Percentiles rank a stretch among this genome's conserved stretches.
Evolutionary conservation across 2,888 invertebrate species (phyloP).

Genomic region (Ennomos erosarius): DNA sequence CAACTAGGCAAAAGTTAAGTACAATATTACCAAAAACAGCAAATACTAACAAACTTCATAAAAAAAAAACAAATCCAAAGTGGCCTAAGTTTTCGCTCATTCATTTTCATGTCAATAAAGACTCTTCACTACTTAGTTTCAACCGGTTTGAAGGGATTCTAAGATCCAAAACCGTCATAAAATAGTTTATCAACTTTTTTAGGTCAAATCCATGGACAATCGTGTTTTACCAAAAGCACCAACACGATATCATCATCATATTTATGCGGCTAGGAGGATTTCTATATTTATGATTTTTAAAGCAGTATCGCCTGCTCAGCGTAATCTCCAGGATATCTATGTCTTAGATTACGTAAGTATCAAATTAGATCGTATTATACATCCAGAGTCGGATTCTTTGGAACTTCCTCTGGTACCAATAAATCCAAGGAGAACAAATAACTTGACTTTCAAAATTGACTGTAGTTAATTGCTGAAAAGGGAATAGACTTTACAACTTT

Average conservation of each 20-base stretch:
- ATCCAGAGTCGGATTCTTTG: slow-evolving; percentile 65
- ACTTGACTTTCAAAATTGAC: slow-evolving; percentile 70
- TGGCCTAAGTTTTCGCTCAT: no score
- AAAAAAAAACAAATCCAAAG: no score
- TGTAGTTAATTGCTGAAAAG: slow-evolving; percentile 66
- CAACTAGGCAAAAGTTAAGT: no score
- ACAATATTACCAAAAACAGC: no score
- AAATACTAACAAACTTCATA: no score
- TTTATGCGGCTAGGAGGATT: slow-evolving; percentile 40
- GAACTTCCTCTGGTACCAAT: slow-evolving; percentile 67
- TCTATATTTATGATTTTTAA: no score
- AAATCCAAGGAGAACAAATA: slow-evolving; percentile 76
- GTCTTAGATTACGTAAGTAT: slow-evolving; percentile 60
- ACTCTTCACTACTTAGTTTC: no score
- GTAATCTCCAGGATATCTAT: slow-evolving; percentile 46
- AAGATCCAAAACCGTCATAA: no score
- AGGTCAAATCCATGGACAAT: slow-evolving; percentile 13
- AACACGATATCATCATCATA: slow-evolving; percentile 29
- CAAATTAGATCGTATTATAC: slow-evolving; percentile 69
- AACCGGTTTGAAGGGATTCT: no score
- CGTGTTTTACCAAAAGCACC: slow-evolving; percentile 24
- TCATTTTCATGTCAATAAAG: no score
- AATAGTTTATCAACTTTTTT: slow-evolving; percentile 5
- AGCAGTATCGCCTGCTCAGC: no score
- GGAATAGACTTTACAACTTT: slow-evolving; percentile 62